A percentile compares a stretch with the other conserved stretches of the same genome.
Evolutionary conservation across 2,113 vertebrate genomes (phyloP).

Genomic region (Alexandromys fortis): DNA sequence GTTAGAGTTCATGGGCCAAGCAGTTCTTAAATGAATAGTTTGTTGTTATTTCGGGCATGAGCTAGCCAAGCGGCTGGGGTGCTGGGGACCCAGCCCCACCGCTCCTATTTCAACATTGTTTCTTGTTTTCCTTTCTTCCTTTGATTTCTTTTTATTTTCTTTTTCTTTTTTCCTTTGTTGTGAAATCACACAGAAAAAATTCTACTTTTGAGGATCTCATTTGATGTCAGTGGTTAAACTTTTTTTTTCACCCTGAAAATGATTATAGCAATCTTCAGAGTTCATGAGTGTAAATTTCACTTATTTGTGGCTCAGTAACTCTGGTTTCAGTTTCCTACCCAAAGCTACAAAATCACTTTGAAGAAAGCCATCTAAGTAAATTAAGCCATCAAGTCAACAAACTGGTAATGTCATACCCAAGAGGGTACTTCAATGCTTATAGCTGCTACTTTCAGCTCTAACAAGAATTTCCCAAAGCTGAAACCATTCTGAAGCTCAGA

Average conservation of each 20-base stretch:
- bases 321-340: constrained; percentile 62
- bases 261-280: constrained; percentile 68
- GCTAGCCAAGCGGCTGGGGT: no score
- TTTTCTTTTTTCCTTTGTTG: not conserved
- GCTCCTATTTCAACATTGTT: no score
- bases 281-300: constrained; percentile 75
- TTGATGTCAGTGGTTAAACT: constrained; percentile 55
- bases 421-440: constrained; percentile 61
- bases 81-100: no score
- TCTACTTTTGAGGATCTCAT: constrained; percentile 58
- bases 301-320: constrained; percentile 78
- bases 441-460: constrained; percentile 63
- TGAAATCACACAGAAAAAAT: constrained; percentile 34
- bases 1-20: no score
- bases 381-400: constrained; percentile 77
- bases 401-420: constrained; percentile 73
- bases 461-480: constrained; percentile 70
- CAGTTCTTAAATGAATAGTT: no score
- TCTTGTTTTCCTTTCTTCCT: not conserved
- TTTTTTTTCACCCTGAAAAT: constrained; percentile 65
- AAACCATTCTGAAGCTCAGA: constrained; percentile 56
- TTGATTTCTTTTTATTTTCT: not conserved
- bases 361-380: constrained; percentile 75
- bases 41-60: no score
- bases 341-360: constrained; percentile 72